Conservation (phyloP, 2,113 vertebrate genomes). For the Pseudorectes ferrugineus region DNA sequence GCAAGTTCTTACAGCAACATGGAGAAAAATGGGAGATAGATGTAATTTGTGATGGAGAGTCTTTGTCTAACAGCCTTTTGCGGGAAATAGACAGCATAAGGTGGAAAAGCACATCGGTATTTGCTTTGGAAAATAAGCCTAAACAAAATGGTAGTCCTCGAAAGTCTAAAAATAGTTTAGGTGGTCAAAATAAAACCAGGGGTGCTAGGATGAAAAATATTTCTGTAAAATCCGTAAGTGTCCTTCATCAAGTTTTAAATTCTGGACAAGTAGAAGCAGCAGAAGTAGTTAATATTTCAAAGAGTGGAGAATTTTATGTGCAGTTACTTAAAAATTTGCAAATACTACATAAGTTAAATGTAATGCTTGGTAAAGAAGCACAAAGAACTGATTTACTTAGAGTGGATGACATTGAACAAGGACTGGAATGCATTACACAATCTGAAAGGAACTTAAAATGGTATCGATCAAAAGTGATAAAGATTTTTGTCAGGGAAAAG, state of each 20-base stretch:
- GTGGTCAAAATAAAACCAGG: background rate
- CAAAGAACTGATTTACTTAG: background rate
- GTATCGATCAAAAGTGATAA: slow-evolving; percentile 69
- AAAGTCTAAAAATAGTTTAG: background rate
- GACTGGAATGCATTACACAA: slow-evolving; percentile 73
- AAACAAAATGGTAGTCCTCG: background rate
- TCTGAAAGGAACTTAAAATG: slow-evolving; percentile 58
- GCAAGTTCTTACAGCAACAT: slow-evolving; percentile 74
- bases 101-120: background rate
- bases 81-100: background rate
- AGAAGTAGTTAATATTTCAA: slow-evolving; percentile 65
- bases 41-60: slow-evolving; percentile 63
- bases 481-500: slow-evolving; percentile 10
- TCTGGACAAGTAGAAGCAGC: slow-evolving; percentile 65
- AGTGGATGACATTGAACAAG: slow-evolving; percentile 62
- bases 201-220: background rate
- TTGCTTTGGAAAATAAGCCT: background rate
- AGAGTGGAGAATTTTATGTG: slow-evolving; percentile 69
- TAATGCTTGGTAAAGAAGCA: slow-evolving; percentile 47
- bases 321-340: slow-evolving; percentile 60
- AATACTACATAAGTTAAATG: slow-evolving; percentile 44
- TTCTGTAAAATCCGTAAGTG: background rate
- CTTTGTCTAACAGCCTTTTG: slow-evolving; percentile 37
- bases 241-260: slow-evolving; percentile 31
- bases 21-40: slow-evolving; percentile 76